Percentiles rank a stretch among this genome's conserved stretches.
Evolutionary conservation across 2,797 vertebrate genomes (phyloP).

Genomic region (Silurus aristotelis): DNA sequence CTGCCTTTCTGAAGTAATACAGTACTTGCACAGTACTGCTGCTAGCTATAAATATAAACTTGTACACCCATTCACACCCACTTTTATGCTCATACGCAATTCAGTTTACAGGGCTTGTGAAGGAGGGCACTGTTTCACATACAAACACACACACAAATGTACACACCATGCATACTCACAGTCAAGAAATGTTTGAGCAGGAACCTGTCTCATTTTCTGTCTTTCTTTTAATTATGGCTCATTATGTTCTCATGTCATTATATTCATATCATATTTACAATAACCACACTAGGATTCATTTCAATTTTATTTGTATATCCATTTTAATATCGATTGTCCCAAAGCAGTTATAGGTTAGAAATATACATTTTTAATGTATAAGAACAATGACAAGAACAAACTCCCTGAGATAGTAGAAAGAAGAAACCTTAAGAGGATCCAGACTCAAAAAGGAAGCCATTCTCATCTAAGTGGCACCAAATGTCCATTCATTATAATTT

Average conservation of each 20-base stretch:
- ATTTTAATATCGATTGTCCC: no score
- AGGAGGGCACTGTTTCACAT: slow-evolving; percentile 37
- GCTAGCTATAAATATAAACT: slow-evolving; percentile 19
- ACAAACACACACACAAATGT: not conserved
- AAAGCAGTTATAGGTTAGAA: no score
- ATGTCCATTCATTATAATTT: not conserved
- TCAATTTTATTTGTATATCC: no score
- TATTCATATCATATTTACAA: no score
- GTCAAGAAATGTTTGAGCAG: not conserved
- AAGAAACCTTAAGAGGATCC: no score
- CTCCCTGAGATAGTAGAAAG: no score
- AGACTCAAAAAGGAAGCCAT: not conserved
- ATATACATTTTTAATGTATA: no score
- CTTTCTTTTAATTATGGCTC: no score
- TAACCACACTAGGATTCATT: no score
- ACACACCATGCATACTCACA: not conserved
- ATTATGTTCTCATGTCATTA: no score
- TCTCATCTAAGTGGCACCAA: not conserved
- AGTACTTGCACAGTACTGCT: slow-evolving; percentile 23
- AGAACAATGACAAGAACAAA: no score
- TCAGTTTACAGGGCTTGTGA: slow-evolving; percentile 31
- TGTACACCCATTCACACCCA: slow-evolving; percentile 37
- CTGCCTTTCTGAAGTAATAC: slow-evolving; percentile 36
- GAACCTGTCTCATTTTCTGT: no score
- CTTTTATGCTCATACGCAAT: slow-evolving; percentile 11